Evolutionary conservation across 2,113 vertebrate species (phyloP).

Genomic region (Oreochromis niloticus): DNA sequence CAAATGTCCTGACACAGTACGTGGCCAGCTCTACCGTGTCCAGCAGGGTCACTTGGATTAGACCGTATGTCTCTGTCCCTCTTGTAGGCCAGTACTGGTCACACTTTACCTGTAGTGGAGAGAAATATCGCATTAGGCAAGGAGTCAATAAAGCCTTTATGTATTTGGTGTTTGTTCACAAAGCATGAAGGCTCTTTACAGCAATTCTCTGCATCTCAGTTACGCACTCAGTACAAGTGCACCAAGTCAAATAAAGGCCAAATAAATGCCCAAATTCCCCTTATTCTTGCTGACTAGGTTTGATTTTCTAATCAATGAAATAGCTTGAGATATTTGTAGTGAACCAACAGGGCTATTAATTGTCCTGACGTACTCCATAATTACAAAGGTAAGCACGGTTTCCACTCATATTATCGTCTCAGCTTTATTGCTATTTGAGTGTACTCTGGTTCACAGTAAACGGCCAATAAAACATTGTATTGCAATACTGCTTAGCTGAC

Average conservation of each 20-base stretch:
- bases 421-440: constrained; percentile 58
- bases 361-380: constrained; percentile 60
- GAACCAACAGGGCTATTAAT: constrained; percentile 45
- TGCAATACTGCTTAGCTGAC: constrained; percentile 31
- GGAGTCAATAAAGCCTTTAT: not conserved
- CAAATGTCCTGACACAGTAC: constrained; percentile 94
- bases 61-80: constrained; percentile 92
- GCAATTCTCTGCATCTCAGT: not conserved
- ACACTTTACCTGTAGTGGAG: constrained; percentile 88
- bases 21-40: constrained; percentile 97
- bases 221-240: not conserved
- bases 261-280: not conserved
- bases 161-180: not conserved
- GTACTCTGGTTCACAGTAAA: constrained; percentile 57
- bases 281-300: constrained; percentile 23
- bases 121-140: not conserved
- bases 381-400: constrained; percentile 66
- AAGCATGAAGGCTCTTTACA: not conserved
- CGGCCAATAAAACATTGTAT: constrained; percentile 59
- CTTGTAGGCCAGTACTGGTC: constrained; percentile 98
- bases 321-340: constrained; percentile 39
- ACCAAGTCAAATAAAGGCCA: not conserved
- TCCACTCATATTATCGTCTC: constrained; percentile 62
- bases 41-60: constrained; percentile 91
- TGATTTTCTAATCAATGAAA: constrained; percentile 59